Conservation (phyloP, 2,797 vertebrate genomes). For the Acanthurus leucopareius region DNA sequence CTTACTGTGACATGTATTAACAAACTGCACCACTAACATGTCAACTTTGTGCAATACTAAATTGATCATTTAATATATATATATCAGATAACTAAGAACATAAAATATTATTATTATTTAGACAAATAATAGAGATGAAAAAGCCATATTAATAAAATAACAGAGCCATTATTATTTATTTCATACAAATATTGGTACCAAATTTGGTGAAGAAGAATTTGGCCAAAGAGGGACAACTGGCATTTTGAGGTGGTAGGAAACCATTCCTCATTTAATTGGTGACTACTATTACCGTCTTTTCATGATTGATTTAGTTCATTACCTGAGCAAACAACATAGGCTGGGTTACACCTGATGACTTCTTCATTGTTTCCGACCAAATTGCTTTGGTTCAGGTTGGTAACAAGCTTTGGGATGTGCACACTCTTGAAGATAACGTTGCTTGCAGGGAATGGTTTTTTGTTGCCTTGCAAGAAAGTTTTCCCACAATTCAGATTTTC, state of each 20-base stretch:
- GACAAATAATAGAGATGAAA: neutral
- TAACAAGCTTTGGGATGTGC: rapidly evolving
- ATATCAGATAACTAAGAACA: neutral
- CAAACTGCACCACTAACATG: no score
- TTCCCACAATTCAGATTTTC: neutral
- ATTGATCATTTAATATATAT: no score
- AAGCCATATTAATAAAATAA: neutral
- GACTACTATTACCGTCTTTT: no score
- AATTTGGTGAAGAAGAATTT: neutral
- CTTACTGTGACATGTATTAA: no score
- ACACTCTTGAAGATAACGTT: slow-evolving; percentile 2
- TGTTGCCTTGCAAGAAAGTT: no score
- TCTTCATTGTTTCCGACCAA: slow-evolving; percentile 12
- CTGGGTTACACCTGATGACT: rapidly evolving
- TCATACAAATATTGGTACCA: neutral
- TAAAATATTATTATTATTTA: neutral
- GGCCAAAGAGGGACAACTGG: neutral
- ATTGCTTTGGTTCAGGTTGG: slow-evolving; percentile 39
- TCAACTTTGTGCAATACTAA: no score
- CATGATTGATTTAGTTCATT: neutral
- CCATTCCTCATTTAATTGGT: neutral
- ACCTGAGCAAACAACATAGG: slow-evolving; percentile 78
- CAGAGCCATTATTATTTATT: neutral
- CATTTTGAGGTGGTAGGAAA: neutral
- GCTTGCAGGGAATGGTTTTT: no score